phyloP scores from a whole-genome alignment of 2,113 vertebrate species.

The Onychostoma macrolepis region DNA sequence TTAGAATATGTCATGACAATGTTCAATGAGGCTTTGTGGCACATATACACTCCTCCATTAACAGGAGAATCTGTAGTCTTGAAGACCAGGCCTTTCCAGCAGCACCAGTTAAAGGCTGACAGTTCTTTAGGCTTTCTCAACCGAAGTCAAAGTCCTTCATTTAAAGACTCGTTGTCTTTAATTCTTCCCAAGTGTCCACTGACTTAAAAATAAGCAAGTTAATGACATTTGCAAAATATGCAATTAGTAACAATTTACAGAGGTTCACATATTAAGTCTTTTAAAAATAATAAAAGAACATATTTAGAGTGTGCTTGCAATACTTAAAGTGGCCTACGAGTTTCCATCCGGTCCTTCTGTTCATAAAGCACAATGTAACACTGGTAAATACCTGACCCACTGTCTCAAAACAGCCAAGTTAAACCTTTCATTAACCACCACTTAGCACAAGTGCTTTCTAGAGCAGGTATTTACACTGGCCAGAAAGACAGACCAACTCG shows the following conservation, averaged over 20 bases:
- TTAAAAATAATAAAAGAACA: neutral
- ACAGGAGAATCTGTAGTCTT: neutral
- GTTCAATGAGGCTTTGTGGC: constrained; percentile 2
- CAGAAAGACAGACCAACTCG: neutral
- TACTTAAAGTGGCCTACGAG: neutral
- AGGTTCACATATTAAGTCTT: neutral
- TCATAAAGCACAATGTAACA: constrained; percentile 14
- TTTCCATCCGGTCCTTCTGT: neutral
- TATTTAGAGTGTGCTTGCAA: constrained; percentile 5
- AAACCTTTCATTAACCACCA: neutral
- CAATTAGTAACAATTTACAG: constrained; percentile 23
- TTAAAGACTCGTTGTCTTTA: neutral
- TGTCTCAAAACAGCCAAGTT: neutral
- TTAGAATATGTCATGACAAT: constrained; percentile 38
- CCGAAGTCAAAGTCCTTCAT: neutral
- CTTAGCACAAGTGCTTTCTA: neutral
- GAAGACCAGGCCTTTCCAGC: neutral
- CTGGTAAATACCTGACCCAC: neutral
- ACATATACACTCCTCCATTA: neutral
- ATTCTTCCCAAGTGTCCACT: neutral
- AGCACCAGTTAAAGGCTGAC: neutral
- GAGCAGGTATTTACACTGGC: neutral
- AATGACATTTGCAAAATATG: constrained; percentile 11
- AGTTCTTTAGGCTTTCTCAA: neutral
- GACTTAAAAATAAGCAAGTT: neutral